Conservation (phyloP, 2,888 invertebrate species). For the Drosophila demipolita region DNA sequence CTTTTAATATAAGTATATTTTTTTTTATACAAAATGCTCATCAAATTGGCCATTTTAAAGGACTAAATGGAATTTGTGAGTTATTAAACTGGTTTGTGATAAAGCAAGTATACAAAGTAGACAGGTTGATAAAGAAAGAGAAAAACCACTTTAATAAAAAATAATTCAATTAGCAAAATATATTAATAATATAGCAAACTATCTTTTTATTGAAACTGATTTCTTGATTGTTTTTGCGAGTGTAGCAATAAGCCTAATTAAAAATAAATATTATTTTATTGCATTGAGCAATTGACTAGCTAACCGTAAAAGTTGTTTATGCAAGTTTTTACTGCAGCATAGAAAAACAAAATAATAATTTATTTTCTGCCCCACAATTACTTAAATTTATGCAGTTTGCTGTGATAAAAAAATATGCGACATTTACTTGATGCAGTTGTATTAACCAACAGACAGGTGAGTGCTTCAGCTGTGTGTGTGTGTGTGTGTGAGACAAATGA, state of each 20-base stretch:
- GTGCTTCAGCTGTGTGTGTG: background rate
- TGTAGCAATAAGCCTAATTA: background rate
- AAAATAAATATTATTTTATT: background rate
- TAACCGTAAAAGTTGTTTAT: conserved; percentile 2
- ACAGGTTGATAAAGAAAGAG: background rate
- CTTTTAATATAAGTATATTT: background rate
- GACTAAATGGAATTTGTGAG: background rate
- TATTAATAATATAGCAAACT: background rate
- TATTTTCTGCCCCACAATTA: conserved; percentile 33
- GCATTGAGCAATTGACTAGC: background rate
- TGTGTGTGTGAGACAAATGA: conserved; percentile 17
- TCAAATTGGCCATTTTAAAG: background rate
- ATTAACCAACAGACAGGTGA: conserved; percentile 14
- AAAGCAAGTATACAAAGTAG: background rate
- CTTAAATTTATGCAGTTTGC: conserved; percentile 38
- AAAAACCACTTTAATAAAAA: background rate
- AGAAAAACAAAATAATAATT: conserved; percentile 9
- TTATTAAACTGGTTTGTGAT: too few species aligned
- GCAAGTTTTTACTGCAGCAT: background rate
- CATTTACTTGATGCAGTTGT: conserved; percentile 38
- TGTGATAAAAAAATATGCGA: conserved; percentile 38
- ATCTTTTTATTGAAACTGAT: background rate
- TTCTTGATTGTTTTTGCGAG: background rate
- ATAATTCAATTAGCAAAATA: background rate
- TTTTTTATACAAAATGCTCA: too few species aligned